These are phyloP conservation scores for Rhadinocentrus ornatus DNA, from an alignment of 2,797 vertebrate species.

Conservation along the genomic window DNA sequence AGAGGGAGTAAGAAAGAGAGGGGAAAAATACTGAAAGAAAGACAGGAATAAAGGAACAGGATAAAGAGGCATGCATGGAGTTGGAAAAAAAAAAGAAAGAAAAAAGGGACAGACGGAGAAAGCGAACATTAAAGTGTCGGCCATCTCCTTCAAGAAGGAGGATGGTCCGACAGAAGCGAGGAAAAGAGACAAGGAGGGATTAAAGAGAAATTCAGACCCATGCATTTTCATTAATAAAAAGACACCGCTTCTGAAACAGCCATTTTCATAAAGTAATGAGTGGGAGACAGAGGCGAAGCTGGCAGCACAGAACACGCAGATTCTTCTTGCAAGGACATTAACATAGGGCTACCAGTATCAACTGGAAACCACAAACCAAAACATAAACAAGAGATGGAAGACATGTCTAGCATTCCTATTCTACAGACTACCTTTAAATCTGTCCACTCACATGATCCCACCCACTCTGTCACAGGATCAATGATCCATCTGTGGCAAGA, in stretches of 20 bases:
- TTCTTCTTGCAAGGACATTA: conserved; percentile 29
- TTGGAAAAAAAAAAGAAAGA: conserved; percentile 55
- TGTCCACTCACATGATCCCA: conserved; percentile 20
- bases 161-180: conserved; percentile 30
- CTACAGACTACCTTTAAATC: conserved; percentile 45
- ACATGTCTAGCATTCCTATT: conserved; percentile 42
- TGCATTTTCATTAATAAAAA: conserved; percentile 68
- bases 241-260: conserved; percentile 33
- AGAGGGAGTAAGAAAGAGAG: conserved; percentile 56
- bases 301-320: conserved; percentile 26
- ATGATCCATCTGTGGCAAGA: conserved; percentile 35
- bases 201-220: conserved; percentile 43
- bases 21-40: conserved; percentile 32
- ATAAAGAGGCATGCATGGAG: conserved; percentile 38
- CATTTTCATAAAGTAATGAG: conserved; percentile 43
- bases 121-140: conserved; percentile 38
- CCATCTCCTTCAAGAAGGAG: conserved; percentile 43
- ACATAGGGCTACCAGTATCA: conserved; percentile 18
- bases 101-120: conserved; percentile 48
- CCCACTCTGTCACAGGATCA: conserved; percentile 27
- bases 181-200: conserved; percentile 26
- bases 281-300: conserved; percentile 20
- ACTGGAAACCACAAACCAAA: conserved; percentile 29
- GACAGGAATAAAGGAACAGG: conserved; percentile 19
- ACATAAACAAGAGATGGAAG: conserved; percentile 18